Percentiles rank a stretch among this genome's conserved stretches.
Conservation (phyloP, 2,888 invertebrate genomes). For the Macrosiphum euphorbiae region DNA sequence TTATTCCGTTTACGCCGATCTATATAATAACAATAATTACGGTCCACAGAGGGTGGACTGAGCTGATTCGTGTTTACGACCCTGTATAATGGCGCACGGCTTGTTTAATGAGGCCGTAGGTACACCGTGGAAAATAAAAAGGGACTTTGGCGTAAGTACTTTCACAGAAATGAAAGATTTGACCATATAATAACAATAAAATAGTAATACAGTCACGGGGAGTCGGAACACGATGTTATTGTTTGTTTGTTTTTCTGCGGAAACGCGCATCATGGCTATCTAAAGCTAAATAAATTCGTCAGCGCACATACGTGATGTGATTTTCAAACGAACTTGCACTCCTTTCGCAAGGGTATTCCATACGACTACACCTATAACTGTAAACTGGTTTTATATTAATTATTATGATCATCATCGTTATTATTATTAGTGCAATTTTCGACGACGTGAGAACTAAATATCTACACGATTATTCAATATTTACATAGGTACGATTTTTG, state of each 20-base stretch:
- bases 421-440: neutral
- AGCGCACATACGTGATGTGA: neutral
- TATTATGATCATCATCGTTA: no score
- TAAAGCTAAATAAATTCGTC: neutral
- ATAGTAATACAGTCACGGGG: neutral
- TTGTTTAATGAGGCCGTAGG: neutral
- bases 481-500: neutral
- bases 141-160: neutral
- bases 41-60: neutral
- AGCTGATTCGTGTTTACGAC: neutral
- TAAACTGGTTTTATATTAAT: neutral
- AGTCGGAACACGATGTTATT: neutral
- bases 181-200: neutral
- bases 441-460: neutral
- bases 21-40: neutral
- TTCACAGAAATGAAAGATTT: neutral
- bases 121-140: neutral
- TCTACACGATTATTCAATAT: neutral
- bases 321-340: neutral
- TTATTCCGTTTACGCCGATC: neutral
- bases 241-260: neutral
- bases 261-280: neutral
- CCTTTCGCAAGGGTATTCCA: neutral
- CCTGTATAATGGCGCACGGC: neutral
- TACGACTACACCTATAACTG: neutral